Conservation (phyloP, 1,140 invertebrate genomes). For the Trichomalopsis sarcophagae region DNA sequence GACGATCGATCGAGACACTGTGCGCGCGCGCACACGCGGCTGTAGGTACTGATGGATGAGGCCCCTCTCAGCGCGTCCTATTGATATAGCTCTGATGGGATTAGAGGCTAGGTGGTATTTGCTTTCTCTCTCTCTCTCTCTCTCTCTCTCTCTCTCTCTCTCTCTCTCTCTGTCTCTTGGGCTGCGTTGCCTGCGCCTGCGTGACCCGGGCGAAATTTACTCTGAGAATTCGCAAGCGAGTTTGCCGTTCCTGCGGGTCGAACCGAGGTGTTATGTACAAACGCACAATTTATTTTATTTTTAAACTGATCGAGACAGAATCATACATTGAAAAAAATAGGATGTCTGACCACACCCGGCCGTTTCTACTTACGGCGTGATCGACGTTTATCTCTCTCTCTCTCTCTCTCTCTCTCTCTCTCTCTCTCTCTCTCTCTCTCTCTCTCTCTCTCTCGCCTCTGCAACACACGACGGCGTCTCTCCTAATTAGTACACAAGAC, state of each 20-base stretch:
- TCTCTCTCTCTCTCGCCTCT: too few species aligned
- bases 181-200: neutral
- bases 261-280: too few species aligned
- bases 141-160: neutral
- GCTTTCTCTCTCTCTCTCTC: constrained; percentile 10
- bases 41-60: neutral
- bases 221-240: constrained; percentile 29
- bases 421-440: too few species aligned
- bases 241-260: neutral
- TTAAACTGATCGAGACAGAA: too few species aligned
- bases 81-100: constrained; percentile 32
- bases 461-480: neutral
- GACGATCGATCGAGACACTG: constrained; percentile 22
- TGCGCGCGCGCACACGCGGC: neutral
- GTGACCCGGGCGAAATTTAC: constrained; percentile 41
- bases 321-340: too few species aligned
- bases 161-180: neutral
- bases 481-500: neutral
- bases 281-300: too few species aligned
- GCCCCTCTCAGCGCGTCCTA: neutral
- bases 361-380: neutral
- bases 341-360: neutral
- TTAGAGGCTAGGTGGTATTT: constrained; percentile 35
- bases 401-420: too few species aligned
- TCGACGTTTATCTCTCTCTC: too few species aligned